Conservation (phyloP, 2,797 vertebrate species). For the Mormyrus proboscirostris region DNA sequence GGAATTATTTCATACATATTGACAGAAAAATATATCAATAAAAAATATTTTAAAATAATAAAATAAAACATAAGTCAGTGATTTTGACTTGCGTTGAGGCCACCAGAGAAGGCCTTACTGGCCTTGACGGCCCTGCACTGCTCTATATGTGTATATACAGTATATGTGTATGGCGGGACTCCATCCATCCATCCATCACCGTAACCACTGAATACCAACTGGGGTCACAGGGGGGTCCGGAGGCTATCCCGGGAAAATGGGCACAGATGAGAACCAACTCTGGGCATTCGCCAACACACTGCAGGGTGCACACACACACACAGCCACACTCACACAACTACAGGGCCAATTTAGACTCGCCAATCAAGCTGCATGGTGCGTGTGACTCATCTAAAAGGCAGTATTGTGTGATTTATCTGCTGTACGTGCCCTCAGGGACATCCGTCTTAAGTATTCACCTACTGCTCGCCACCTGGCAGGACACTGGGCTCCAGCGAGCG, state of each 20-base stretch:
- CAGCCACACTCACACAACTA: neutral
- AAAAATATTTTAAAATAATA: neutral
- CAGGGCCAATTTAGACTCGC: neutral
- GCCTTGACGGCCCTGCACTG: neutral
- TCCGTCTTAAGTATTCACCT: neutral
- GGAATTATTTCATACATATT: neutral
- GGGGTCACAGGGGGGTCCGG: neutral
- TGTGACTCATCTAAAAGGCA: neutral
- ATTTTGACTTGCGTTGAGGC: neutral
- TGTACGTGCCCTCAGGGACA: neutral
- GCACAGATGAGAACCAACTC: neutral
- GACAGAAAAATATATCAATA: neutral
- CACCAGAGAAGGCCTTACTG: neutral
- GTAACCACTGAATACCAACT: neutral
- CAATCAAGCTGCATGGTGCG: neutral
- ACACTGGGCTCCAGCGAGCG: neutral
- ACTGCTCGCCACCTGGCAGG: neutral
- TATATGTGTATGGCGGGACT: neutral
- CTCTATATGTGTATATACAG: neutral
- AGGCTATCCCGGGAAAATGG: neutral
- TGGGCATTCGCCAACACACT: neutral
- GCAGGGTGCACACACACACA: neutral
- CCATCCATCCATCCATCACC: neutral
- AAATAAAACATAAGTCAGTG: neutral
- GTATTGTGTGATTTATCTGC: neutral